These are phyloP conservation scores for Oryctolagus cuniculus DNA, from an alignment of 2,113 vertebrate genomes.

Conservation along the genomic window DNA sequence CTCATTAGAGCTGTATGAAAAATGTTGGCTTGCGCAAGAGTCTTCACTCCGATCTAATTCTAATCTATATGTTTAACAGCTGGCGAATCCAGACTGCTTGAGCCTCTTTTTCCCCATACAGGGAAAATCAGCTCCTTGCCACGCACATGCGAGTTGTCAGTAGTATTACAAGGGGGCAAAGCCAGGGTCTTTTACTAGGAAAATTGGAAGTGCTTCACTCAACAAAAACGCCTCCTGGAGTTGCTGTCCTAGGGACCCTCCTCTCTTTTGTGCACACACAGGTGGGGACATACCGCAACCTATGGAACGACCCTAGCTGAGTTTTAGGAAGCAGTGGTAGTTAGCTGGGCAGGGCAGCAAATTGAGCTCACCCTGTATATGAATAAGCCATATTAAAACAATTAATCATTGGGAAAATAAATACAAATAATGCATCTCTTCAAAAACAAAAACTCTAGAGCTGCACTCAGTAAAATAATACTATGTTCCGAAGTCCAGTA, in stretches of 20 bases:
- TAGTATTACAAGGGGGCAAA: not conserved
- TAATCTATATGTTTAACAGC: constrained; percentile 73
- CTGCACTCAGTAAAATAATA: not conserved
- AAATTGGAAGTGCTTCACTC: not conserved
- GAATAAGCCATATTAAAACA: constrained; percentile 31
- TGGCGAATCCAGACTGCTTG: constrained; percentile 61
- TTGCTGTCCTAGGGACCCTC: fast-evolving
- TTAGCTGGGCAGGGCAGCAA: not conserved
- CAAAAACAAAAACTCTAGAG: not conserved
- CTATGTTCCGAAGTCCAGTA: not conserved
- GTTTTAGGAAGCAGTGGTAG: not conserved
- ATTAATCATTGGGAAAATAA: constrained; percentile 46
- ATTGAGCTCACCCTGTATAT: not conserved
- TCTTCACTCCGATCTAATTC: constrained; percentile 57
- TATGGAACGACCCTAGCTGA: not conserved
- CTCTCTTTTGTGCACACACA: not conserved
- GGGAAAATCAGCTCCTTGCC: constrained; percentile 32
- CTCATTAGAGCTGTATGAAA: constrained; percentile 76
- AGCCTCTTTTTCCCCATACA: constrained; percentile 55
- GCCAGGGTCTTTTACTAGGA: not conserved
- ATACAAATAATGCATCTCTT: constrained; percentile 12
- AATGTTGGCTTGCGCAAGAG: constrained; percentile 30
- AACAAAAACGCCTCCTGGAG: not conserved
- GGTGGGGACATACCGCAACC: not conserved
- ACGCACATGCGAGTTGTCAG: not conserved